phyloP scores from a whole-genome alignment of 92 coral and sea anemone species.

The Epizoanthus scotinus region DNA sequence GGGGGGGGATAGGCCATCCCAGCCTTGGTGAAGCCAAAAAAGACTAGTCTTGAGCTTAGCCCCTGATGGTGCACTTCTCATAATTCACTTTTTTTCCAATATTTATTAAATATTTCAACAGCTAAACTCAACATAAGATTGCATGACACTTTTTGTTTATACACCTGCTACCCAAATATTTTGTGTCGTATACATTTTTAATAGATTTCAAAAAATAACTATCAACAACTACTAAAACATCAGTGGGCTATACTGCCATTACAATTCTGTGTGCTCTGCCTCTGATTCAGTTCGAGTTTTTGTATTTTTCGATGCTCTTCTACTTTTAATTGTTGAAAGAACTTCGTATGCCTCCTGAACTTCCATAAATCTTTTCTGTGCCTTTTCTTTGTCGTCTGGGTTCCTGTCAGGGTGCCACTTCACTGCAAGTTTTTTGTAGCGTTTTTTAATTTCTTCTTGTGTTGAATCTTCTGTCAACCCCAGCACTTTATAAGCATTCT shows the following conservation, averaged over 20 bases:
- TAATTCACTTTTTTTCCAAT: no score
- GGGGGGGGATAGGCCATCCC: no score
- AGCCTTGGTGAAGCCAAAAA: no score
- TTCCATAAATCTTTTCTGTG: conserved; percentile 91
- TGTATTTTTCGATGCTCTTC: conserved; percentile 75
- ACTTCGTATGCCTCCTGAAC: conserved; percentile 97
- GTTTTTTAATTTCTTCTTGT: conserved; percentile 83
- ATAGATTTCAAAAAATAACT: no score
- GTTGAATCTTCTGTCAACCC: conserved; percentile 84
- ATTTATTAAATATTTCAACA: no score
- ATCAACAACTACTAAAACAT: no score
- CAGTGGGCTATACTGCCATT: not conserved
- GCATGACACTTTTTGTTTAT: no score
- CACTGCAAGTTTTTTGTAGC: conserved; percentile 89
- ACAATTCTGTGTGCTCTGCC: conserved; percentile 73
- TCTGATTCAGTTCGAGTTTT: conserved; percentile 71
- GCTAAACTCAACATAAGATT: no score
- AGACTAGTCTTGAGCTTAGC: no score
- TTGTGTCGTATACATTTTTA: no score
- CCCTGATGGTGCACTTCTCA: no score
- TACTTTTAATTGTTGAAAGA: conserved; percentile 79
- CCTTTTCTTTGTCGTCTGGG: conserved; percentile 73
- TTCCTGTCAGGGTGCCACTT: conserved; percentile 95
- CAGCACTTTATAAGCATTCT: conserved; percentile 87
- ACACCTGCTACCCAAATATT: no score